Evolutionary conservation across 2,888 invertebrate genomes (phyloP).

Genomic region (Heteromyza rotundicornis): DNA sequence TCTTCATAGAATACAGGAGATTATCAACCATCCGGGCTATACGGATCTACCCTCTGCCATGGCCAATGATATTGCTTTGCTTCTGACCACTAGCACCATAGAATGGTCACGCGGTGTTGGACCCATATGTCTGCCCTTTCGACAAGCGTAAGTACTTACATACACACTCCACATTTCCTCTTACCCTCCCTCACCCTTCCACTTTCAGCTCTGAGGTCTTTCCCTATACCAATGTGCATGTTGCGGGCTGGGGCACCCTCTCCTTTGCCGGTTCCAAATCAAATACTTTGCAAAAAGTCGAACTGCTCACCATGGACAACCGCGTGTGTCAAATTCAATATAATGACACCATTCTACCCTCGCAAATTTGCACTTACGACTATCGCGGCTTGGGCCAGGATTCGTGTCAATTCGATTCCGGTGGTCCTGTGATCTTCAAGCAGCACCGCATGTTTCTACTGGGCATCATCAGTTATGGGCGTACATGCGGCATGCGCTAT

Average conservation of each 20-base stretch:
- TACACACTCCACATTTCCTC: not conserved
- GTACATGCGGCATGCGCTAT: conserved; percentile 62
- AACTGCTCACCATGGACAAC: conserved; percentile 55
- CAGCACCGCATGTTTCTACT: conserved; percentile 60
- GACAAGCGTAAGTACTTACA: conserved; percentile 43
- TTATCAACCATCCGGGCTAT: conserved; percentile 49
- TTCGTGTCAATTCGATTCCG: conserved; percentile 65
- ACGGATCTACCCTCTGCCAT: conserved; percentile 20
- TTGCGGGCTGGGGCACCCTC: conserved; percentile 66
- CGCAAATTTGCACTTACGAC: conserved; percentile 51
- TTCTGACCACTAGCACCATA: conserved; percentile 61
- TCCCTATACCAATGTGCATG: conserved; percentile 38
- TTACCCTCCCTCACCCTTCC: not conserved
- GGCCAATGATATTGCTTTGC: conserved; percentile 66
- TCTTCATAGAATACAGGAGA: conserved; percentile 57
- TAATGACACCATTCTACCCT: conserved; percentile 32
- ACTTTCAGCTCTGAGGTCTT: conserved; percentile 38
- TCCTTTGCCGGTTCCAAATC: conserved; percentile 64
- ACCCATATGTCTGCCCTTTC: conserved; percentile 69
- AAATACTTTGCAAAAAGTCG: conserved; percentile 63
- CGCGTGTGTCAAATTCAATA: conserved; percentile 37
- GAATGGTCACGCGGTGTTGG: conserved; percentile 65
- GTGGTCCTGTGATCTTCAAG: conserved; percentile 65
- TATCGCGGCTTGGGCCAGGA: conserved; percentile 56
- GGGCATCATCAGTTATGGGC: conserved; percentile 67